Evolutionary conservation across 2,797 vertebrate species (phyloP), one percentile per base, ranked within the genome.

Genomic region (Xenopus petersii): DNA sequence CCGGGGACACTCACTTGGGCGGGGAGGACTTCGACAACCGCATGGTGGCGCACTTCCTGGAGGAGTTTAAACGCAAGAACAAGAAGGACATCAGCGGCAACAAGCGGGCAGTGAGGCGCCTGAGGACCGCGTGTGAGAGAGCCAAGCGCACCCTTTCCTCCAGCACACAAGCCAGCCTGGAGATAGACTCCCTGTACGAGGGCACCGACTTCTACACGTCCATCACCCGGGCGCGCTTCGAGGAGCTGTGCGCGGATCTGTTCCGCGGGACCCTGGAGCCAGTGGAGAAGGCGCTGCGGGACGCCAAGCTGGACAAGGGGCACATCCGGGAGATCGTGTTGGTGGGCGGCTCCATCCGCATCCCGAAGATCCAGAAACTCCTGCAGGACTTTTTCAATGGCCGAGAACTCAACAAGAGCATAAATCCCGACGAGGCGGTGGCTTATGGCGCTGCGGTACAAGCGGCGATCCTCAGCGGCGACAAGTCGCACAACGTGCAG

Each of bases 401-500:
- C 30, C 74, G 66, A 48, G 78, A 79, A 7, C 74, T 81, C 48
- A 79, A 78, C 59, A 83, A 76, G 49, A 73, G 63, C 72, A 81
- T 84, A 17, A 74, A 81, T 64, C 79, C 78, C 0, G 77, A 82
- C 1, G 81, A 85, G 17, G 81, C 74, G 0, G 80, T 83, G 63
- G 85, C 81, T 8, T 79, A 61, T 0, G 82, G 81, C 0, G 81
- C 79, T 0, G 80, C 80, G 0, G 61, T 73, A 15, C 70, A 78
- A 62, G 74, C 59, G 0, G 81, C 81, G 6, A 47, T 80, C 42
- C 47, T 81, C 58, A 70, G 58, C 0, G 82, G 83, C 42, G 79
- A 81, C 30, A 24, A 58, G 24, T 80, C 74, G 55, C 84, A 91
- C 69, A 92, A 90, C 0, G 87, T 92, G 12, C 91, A 91, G 76